phyloP scores from a whole-genome alignment of 2,113 vertebrate species.

The Elephantulus edwardii region DNA sequence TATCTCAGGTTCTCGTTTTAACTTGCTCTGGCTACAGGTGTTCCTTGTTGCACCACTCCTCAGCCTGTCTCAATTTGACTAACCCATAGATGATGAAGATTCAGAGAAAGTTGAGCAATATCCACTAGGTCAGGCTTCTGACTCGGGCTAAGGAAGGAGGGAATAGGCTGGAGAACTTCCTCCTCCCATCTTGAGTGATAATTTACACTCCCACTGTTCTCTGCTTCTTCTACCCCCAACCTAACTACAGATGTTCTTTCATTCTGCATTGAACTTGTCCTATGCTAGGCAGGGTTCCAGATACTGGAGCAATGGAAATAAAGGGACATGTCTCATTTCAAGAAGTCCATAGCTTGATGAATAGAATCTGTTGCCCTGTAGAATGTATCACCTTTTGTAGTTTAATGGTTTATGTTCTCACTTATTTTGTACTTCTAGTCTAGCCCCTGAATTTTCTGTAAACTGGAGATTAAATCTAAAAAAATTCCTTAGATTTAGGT shows the following conservation, averaged over 20 bases:
- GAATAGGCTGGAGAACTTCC: conserved; percentile 10
- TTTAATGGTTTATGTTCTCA: conserved; percentile 26
- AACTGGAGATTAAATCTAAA: not conserved
- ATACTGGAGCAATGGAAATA: not conserved
- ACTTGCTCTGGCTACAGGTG: no score
- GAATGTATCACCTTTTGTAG: not conserved
- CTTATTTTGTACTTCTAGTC: not conserved
- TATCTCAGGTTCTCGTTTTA: no score
- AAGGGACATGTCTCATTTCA: not conserved
- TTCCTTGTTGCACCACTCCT: no score
- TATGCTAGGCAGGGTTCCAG: not conserved
- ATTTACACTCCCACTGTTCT: not conserved
- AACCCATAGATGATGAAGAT: not conserved
- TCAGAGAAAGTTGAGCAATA: not conserved
- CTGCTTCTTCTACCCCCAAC: not conserved
- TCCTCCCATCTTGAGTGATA: not conserved
- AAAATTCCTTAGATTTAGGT: not conserved
- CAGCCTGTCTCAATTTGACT: not conserved
- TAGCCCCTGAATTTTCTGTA: not conserved
- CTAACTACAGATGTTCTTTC: not conserved
- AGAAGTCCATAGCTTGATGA: not conserved
- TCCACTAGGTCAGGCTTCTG: not conserved
- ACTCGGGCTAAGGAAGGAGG: not conserved
- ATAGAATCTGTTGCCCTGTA: not conserved
- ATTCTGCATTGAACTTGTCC: not conserved